A percentile compares a stretch with the other conserved stretches of the same genome.
Evolutionary conservation across 1,140 invertebrate genomes (phyloP).

Genomic region (Diprion similis): DNA sequence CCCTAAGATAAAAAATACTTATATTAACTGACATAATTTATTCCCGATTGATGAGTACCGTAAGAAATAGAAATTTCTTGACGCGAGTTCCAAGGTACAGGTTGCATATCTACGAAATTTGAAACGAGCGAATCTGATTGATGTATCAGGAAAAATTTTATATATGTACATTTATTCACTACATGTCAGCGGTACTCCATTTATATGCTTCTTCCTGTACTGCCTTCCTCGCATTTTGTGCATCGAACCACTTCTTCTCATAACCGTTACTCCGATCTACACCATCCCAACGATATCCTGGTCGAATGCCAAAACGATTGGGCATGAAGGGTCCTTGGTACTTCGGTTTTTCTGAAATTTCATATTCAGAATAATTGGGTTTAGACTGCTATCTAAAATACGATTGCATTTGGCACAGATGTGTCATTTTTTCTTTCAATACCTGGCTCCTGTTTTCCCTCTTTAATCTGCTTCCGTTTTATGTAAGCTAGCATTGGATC

Average conservation of each 20-base stretch:
- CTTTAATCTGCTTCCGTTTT: constrained; percentile 73
- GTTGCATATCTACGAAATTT: too few relatives aligned
- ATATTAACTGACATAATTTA: too few relatives aligned
- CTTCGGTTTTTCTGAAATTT: constrained; percentile 68
- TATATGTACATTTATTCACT: constrained; percentile 29
- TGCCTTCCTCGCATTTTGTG: constrained; percentile 79
- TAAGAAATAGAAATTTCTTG: too few relatives aligned
- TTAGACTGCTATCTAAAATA: constrained; percentile 19
- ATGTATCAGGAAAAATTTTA: too few relatives aligned
- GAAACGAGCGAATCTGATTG: too few relatives aligned
- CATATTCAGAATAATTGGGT: constrained; percentile 30
- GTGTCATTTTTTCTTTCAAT: constrained; percentile 20
- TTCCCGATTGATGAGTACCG: too few relatives aligned
- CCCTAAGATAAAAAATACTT: too few relatives aligned
- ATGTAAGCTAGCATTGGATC: constrained; percentile 95
- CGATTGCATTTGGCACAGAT: constrained; percentile 17
- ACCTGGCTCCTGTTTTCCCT: constrained; percentile 60
- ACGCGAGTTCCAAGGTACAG: too few relatives aligned
- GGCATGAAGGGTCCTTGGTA: constrained; percentile 86
- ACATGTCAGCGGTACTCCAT: constrained; percentile 97
- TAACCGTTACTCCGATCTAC: constrained; percentile 98
- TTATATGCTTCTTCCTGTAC: constrained; percentile 88
- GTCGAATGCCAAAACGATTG: constrained; percentile 90
- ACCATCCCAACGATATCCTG: constrained; percentile 97
- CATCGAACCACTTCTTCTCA: constrained; percentile 88